A percentile compares a stretch with the other conserved stretches of the same genome.
Evolutionary conservation across 2,888 invertebrate species (phyloP).

Genomic region (Drosophila ustulata): DNA sequence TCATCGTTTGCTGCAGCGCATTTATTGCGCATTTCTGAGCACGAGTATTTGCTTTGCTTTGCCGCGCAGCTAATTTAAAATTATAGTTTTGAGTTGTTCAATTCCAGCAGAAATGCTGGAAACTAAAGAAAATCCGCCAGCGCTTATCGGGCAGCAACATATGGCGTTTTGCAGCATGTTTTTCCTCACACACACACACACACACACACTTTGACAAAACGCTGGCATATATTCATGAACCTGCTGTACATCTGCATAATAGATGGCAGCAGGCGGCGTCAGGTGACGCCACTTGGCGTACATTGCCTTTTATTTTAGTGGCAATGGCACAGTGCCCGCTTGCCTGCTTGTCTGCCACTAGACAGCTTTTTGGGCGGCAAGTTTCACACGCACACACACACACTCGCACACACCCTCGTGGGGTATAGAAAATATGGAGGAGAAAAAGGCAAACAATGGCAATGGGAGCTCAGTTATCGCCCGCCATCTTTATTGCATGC

Average conservation of each 20-base stretch:
- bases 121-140: slow-evolving; percentile 12
- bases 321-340: no score
- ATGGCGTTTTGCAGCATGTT: slow-evolving; percentile 66
- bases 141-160: slow-evolving; percentile 72
- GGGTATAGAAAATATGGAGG: slow-evolving; percentile 50
- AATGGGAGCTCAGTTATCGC: slow-evolving; percentile 76
- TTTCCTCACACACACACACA: slow-evolving; percentile 23
- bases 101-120: slow-evolving; percentile 21
- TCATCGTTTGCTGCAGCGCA: slow-evolving; percentile 68
- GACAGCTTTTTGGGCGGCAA: slow-evolving; percentile 65
- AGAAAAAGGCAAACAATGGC: slow-evolving; percentile 76
- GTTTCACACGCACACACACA: slow-evolving; percentile 54
- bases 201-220: slow-evolving; percentile 62
- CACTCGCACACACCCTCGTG: slow-evolving; percentile 5
- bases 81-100: slow-evolving; percentile 64
- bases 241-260: slow-evolving; percentile 79
- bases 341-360: slow-evolving; percentile 57
- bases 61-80: slow-evolving; percentile 68
- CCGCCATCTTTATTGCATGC: slow-evolving; percentile 79
- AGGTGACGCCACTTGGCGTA: slow-evolving; percentile 76
- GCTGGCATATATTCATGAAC: slow-evolving; percentile 77
- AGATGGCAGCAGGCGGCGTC: slow-evolving; percentile 74
- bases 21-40: slow-evolving; percentile 75
- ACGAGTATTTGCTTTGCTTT: slow-evolving; percentile 36
- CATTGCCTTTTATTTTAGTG: slow-evolving; percentile 78